phyloP scores from a whole-genome alignment of 2,888 invertebrate species.

The Pammene fasciana region DNA sequence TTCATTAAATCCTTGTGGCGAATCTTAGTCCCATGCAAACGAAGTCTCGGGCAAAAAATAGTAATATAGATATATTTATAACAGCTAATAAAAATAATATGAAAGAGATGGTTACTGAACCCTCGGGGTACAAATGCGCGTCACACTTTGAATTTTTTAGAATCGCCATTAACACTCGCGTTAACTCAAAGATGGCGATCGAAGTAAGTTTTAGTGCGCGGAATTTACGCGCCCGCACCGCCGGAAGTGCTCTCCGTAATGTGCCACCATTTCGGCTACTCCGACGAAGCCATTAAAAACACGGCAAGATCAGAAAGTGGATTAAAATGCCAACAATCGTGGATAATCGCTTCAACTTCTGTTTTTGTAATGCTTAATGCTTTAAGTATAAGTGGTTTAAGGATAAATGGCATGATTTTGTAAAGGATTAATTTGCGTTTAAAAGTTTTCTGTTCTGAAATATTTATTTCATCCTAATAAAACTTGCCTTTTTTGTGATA shows the following conservation, averaged over 20 bases:
- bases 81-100: too few relatives aligned
- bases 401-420: neutral
- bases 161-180: slow-evolving; percentile 27
- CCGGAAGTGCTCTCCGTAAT: slow-evolving; percentile 12
- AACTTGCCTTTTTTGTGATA: too few relatives aligned
- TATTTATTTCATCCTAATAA: neutral
- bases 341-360: neutral
- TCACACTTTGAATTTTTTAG: slow-evolving; percentile 19
- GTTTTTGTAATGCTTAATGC: slow-evolving; percentile 2
- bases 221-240: slow-evolving; percentile 8
- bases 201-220: slow-evolving; percentile 3
- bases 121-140: too few relatives aligned
- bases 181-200: slow-evolving; percentile 25
- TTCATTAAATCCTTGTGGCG: too few relatives aligned
- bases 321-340: neutral
- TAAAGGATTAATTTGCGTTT: neutral
- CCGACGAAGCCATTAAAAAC: slow-evolving; percentile 4
- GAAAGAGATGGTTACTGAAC: too few relatives aligned
- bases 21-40: too few relatives aligned
- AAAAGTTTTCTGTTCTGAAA: neutral
- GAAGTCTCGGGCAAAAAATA: too few relatives aligned
- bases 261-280: slow-evolving; percentile 3
- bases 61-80: too few relatives aligned
- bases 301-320: slow-evolving; percentile 2
- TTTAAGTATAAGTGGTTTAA: neutral